Evolutionary conservation across 2,797 vertebrate species (phyloP).

Genomic region (Pseudopleuronectes americanus): DNA sequence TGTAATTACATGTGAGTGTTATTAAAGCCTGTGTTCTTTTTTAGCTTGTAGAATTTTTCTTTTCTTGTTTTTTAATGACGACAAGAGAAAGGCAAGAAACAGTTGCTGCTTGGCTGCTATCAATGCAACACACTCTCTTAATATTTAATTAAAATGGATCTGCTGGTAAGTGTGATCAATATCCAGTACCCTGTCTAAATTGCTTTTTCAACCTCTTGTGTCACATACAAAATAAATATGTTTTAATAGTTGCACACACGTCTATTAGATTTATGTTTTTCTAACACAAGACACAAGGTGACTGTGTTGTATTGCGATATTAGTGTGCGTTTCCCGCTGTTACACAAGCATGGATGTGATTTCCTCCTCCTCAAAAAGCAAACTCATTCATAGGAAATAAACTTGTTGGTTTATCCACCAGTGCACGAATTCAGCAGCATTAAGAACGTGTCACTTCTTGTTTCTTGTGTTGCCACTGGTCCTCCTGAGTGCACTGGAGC

Average conservation of each 20-base stretch:
- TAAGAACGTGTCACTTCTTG: conserved; percentile 77
- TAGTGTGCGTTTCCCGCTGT: conserved; percentile 26
- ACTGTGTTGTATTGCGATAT: conserved; percentile 32
- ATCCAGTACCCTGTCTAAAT: conserved; percentile 81
- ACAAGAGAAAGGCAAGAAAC: conserved; percentile 67
- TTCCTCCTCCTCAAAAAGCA: conserved; percentile 38
- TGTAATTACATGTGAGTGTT: conserved; percentile 69
- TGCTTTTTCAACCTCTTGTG: conserved; percentile 84
- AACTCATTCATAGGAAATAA: conserved; percentile 61
- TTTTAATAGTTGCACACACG: conserved; percentile 70
- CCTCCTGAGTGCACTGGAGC: conserved; percentile 77
- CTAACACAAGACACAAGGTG: conserved; percentile 14
- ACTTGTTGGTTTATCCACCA: conserved; percentile 69
- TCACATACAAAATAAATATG: conserved; percentile 83
- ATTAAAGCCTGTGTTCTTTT: conserved; percentile 65
- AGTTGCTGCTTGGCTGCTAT: conserved; percentile 70
- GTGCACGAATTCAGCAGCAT: conserved; percentile 70
- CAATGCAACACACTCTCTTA: conserved; percentile 81
- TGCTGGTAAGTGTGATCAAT: conserved; percentile 86
- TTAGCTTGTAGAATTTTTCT: conserved; percentile 72
- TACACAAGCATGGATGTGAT: conserved; percentile 35
- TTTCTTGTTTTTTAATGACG: conserved; percentile 83
- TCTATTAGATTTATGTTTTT: conserved; percentile 32
- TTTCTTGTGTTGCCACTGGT: conserved; percentile 75
- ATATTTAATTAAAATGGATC: conserved; percentile 89